phyloP scores from a whole-genome alignment of 2,113 vertebrate species.

The Saguinus midas region DNA sequence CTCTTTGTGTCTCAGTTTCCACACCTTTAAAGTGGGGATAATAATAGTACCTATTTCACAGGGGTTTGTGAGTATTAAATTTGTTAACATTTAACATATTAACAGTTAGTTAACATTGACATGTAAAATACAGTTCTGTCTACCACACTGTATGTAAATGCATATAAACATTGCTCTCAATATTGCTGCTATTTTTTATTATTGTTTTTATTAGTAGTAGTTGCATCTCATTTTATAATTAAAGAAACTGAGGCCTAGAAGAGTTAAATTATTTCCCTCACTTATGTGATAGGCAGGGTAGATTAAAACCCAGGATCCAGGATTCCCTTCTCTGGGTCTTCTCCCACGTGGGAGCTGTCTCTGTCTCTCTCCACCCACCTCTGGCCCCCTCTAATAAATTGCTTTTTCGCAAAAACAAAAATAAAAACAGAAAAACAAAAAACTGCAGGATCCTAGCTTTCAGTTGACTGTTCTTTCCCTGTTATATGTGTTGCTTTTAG shows the following conservation, averaged over 20 bases:
- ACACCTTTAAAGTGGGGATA: slow-evolving; percentile 70
- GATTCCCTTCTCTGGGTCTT: no score
- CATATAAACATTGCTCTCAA: neutral
- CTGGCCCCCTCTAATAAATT: no score
- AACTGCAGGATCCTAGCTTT: neutral
- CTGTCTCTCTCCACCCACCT: no score
- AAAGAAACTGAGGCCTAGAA: neutral
- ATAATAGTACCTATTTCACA: slow-evolving; percentile 51
- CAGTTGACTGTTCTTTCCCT: neutral
- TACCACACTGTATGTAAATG: neutral
- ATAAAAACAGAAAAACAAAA: neutral
- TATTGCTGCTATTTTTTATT: neutral
- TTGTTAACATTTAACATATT: neutral
- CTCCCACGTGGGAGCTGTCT: no score
- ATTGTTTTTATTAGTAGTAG: neutral
- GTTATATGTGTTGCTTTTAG: neutral
- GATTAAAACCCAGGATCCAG: neutral
- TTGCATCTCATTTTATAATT: slow-evolving; percentile 18
- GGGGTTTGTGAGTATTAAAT: neutral
- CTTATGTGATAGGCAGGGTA: neutral
- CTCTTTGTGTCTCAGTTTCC: slow-evolving; percentile 64
- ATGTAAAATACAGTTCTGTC: neutral
- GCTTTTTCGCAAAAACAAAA: no score
- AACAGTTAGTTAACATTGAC: neutral
- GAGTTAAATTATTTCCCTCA: slow-evolving; percentile 2